phyloP scores from a whole-genome alignment of 2,888 invertebrate genomes.

The Tachina fera region DNA sequence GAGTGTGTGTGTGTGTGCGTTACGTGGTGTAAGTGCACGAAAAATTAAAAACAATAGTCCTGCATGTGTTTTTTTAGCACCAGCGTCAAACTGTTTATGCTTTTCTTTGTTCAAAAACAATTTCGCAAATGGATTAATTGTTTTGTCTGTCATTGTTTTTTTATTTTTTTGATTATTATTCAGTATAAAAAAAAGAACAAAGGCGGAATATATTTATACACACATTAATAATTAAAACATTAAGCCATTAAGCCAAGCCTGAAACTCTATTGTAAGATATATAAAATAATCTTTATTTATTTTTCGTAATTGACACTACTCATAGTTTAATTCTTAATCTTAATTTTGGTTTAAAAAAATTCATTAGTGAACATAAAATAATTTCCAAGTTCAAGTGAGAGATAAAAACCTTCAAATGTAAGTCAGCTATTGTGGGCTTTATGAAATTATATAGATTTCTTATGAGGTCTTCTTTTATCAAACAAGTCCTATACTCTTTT shows the following conservation, averaged over 20 bases:
- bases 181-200: neutral
- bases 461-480: too few species aligned
- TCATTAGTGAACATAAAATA: too few species aligned
- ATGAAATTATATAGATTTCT: too few species aligned
- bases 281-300: too few species aligned
- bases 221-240: neutral
- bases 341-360: too few species aligned
- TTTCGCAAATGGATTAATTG: slow-evolving; percentile 73
- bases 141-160: slow-evolving; percentile 63
- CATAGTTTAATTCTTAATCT: too few species aligned
- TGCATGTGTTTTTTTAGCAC: slow-evolving; percentile 49
- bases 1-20: slow-evolving; percentile 3
- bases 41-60: slow-evolving; percentile 58
- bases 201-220: neutral
- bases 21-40: neutral
- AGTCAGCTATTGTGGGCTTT: too few species aligned
- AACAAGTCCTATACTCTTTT: too few species aligned
- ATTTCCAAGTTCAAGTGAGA: too few species aligned
- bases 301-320: too few species aligned
- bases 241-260: neutral
- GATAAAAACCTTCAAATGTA: too few species aligned
- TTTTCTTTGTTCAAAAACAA: slow-evolving; percentile 63
- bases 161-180: slow-evolving; percentile 9
- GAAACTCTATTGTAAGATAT: too few species aligned
- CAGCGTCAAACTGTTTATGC: slow-evolving; percentile 55